Conservation (phyloP, 2,888 invertebrate species). For the Acanthoscelides obtectus region DNA sequence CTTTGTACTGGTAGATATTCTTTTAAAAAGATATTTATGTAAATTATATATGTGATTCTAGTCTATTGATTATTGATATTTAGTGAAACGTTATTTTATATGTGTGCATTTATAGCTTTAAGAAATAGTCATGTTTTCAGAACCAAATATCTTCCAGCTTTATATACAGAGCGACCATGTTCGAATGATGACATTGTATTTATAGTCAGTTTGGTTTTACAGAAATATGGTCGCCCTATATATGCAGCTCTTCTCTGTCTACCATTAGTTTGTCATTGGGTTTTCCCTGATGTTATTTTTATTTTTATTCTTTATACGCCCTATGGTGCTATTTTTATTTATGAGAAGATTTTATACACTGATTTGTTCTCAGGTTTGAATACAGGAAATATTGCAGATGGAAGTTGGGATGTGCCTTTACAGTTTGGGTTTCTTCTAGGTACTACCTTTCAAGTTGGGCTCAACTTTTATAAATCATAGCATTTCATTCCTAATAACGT, state of each 20-base stretch:
- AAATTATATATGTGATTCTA: constrained; percentile 33
- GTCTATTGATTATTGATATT: constrained; percentile 31
- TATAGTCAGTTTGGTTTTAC: not conserved
- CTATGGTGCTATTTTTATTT: constrained; percentile 12
- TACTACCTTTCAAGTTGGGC: no score
- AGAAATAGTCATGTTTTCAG: constrained; percentile 27
- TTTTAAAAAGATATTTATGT: constrained; percentile 28
- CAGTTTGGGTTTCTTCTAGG: no score
- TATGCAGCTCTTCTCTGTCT: not conserved
- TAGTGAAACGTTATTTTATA: constrained; percentile 26
- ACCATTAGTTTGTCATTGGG: not conserved
- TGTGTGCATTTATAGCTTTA: constrained; percentile 30
- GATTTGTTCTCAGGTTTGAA: not conserved
- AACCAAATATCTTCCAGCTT: constrained; percentile 26
- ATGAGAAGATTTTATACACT: not conserved
- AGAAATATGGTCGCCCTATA: not conserved
- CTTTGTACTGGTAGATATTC: constrained; percentile 22
- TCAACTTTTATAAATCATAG: no score
- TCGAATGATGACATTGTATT: not conserved
- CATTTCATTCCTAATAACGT: no score
- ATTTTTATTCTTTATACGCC: constrained; percentile 8
- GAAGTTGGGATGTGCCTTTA: not conserved
- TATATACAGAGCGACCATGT: not conserved
- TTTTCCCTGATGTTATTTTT: not conserved
- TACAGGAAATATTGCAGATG: not conserved